phyloP scores from a whole-genome alignment of 1,140 invertebrate genomes.

The Aphidius ervi region DNA sequence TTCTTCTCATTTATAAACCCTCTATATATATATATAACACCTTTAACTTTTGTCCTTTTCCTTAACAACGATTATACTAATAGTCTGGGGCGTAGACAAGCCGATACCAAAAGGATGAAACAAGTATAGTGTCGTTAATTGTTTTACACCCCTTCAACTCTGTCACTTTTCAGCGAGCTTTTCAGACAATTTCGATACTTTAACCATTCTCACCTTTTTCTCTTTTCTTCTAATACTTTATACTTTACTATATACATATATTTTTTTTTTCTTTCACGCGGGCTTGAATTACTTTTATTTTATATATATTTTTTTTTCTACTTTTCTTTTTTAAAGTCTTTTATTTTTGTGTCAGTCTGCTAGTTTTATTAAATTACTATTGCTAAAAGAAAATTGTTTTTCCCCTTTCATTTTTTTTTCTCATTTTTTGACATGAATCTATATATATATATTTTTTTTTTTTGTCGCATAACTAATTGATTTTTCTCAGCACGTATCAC shows the following conservation, averaged over 20 bases:
- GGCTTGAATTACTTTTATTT: too few species aligned
- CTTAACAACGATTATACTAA: slow-evolving; percentile 39
- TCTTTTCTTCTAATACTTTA: slow-evolving; percentile 6
- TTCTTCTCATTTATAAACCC: too few species aligned
- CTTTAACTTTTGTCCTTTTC: too few species aligned
- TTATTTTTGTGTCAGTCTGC: neutral
- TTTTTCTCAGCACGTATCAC: slow-evolving; percentile 30
- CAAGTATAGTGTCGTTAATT: slow-evolving; percentile 35
- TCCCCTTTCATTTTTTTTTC: neutral
- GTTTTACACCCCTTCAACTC: slow-evolving; percentile 31
- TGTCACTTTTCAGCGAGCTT: slow-evolving; percentile 11
- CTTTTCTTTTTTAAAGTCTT: slow-evolving; percentile 2
- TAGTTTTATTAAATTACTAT: neutral
- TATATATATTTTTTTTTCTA: neutral
- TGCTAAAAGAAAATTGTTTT: neutral
- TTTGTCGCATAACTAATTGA: slow-evolving; percentile 44
- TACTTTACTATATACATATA: slow-evolving; percentile 10
- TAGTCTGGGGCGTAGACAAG: slow-evolving; percentile 40
- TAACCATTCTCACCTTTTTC: slow-evolving; percentile 7
- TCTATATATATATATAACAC: too few species aligned
- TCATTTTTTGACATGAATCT: too few species aligned
- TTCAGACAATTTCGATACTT: slow-evolving; percentile 22
- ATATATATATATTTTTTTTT: neutral
- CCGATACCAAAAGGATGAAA: slow-evolving; percentile 31
- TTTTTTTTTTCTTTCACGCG: slow-evolving; percentile 6